Evolutionary conservation across 2,888 invertebrate species (phyloP), one percentile per base, ranked within the genome.

Genomic region (Cosmia trapezina): DNA sequence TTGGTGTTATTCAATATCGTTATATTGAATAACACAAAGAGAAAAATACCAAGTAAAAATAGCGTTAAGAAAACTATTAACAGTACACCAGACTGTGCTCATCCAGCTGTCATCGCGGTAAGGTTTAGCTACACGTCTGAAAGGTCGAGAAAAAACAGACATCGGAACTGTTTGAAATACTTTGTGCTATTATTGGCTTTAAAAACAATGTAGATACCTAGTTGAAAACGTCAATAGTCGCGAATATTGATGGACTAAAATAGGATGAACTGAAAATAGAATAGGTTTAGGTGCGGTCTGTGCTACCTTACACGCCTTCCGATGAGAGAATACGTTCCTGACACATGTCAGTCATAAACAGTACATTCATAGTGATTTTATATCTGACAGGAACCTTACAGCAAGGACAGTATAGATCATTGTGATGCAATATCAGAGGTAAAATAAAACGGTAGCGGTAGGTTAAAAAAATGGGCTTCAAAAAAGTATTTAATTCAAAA

Each of bases 131-230:
- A 45, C 19, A 63, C 59, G 33, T 60, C 43, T 51, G 47, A 45
- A 54, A 78, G 57, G 43, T 66, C n/a, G 68, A 73, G 43, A 53
- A 56, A 62, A 69, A 68, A 67, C 51, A 63, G n/a, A 63, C n/a
- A 11, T 17, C 2, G n/a, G 14, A 49, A 63, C 11, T 63, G 33
- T 63, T 63, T 63, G 33, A 51, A 51, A 63, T 63, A n/a, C 51
- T 49, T 37, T 63, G 63, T n/a, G 28, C 61, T 77, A 77, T 74
- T 70, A 53, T 74, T 66, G 37, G 57, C 14, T 19, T 67, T 33
- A 33, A 53, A 63, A 63, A 51, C 51, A 63, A 63, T 51, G n/a
- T 51, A 63, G 51, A 51, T n/a, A 33, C 41, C 37, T 14, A 63
- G 43, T 63, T 33, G n/a, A 33, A 64, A 63, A 33, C 43, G n/a